phyloP scores from a whole-genome alignment of 2,113 vertebrate genomes.

The Archocentrus centrarchus region DNA sequence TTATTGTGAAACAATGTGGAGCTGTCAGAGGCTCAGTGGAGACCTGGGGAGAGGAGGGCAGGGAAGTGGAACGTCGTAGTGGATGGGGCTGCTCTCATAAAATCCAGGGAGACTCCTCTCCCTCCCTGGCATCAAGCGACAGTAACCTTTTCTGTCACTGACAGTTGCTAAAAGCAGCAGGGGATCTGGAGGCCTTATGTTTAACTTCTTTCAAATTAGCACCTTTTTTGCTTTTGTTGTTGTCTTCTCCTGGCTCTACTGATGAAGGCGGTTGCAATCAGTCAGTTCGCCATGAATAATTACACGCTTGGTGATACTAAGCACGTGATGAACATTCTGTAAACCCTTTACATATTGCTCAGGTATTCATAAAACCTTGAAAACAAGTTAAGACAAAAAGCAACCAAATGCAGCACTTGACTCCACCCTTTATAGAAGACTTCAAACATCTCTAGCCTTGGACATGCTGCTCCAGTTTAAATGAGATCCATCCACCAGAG shows the following conservation, averaged over 20 bases:
- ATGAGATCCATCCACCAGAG: conserved; percentile 55
- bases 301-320: conserved; percentile 31
- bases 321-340: conserved; percentile 31
- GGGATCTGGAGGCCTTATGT: conserved; percentile 55
- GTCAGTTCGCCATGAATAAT: conserved; percentile 55
- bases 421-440: conserved; percentile 29
- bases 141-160: conserved; percentile 59
- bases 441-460: conserved; percentile 28
- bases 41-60: conserved; percentile 43
- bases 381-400: conserved; percentile 27
- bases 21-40: conserved; percentile 59
- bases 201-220: conserved; percentile 68
- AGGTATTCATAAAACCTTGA: conserved; percentile 30
- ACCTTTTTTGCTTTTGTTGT: conserved; percentile 31
- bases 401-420: conserved; percentile 51
- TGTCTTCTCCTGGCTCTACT: conserved; percentile 37
- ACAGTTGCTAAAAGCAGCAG: conserved; percentile 51
- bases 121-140: conserved; percentile 31
- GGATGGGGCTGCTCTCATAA: conserved; percentile 61
- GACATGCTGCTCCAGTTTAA: conserved; percentile 46
- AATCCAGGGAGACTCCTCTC: conserved; percentile 57
- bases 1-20: conserved; percentile 56
- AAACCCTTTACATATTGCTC: conserved; percentile 34
- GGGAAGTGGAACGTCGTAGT: conserved; percentile 44
- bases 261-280: conserved; percentile 59